phyloP scores from a whole-genome alignment of 2,113 vertebrate genomes.

The Rhabdomys dilectus region DNA sequence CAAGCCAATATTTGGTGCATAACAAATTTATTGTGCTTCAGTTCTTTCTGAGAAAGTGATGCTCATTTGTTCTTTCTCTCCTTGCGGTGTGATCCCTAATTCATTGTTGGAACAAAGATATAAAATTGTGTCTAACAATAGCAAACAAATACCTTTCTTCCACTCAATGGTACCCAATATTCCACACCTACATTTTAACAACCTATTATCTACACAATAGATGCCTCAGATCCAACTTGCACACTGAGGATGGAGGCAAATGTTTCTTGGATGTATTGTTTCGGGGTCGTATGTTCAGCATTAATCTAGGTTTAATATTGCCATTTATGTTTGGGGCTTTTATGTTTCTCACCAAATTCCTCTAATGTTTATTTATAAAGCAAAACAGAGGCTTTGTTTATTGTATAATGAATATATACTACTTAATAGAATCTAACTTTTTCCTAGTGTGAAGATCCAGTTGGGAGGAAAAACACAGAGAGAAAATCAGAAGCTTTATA shows the following conservation, averaged over 20 bases:
- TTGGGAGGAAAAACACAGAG: neutral
- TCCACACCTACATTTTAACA: neutral
- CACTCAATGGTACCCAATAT: too few relatives aligned
- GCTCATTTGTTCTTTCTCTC: neutral
- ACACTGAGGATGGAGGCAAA: neutral
- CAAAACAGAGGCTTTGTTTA: neutral
- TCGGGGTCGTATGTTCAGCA: neutral
- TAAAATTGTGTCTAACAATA: neutral
- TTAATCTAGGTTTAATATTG: neutral
- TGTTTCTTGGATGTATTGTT: neutral
- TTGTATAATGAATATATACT: neutral
- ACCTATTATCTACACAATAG: neutral
- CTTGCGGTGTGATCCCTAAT: neutral
- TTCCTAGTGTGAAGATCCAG: neutral
- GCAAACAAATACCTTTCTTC: neutral
- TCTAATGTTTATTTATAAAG: neutral
- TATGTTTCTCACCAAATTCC: neutral
- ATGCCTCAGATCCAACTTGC: neutral
- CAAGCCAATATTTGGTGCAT: neutral
- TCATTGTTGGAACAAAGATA: neutral
- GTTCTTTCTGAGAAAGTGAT: neutral
- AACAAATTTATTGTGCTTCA: neutral
- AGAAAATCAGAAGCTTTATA: neutral
- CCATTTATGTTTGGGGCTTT: neutral
- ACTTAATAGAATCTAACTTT: neutral